Evolutionary conservation across 2,113 vertebrate species (phyloP), one percentile per base, ranked within the genome.

Genomic region (Ictalurus punctatus): DNA sequence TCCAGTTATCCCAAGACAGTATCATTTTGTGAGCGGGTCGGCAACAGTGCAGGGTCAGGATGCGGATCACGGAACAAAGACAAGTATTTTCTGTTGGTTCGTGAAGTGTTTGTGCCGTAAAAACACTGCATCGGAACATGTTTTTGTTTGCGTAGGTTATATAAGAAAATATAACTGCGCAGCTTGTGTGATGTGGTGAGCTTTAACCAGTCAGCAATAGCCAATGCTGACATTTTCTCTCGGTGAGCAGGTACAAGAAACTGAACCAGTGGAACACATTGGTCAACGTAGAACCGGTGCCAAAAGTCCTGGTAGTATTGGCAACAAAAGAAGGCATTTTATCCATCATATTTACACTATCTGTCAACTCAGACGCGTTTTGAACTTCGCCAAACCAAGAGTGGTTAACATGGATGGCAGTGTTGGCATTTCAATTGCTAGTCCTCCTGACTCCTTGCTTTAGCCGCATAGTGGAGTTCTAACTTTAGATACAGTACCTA

Each of bases 1-100:
- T 85, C 48, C 82, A 48, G 87, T 73, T 87, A 89, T 81, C 65
- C 37, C 76, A 52, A 83, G 65, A 85, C 74, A 81, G 14, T 84
- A 21, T 56, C 23, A 37, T 80, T 87, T 67, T 30, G 3, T 30
- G 14, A 80, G 58, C 44, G 37, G 61, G 34, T 82, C 69, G 65
- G 79, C 30, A 44, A 71, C n/a, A 30, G 63, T 13, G 2, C 58
- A 59, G 58, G 27, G 81, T 40, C 10, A 25, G 30, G 21, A 61
- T 40, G 6, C 0, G 81, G 58, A 61, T 59, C 76, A 27, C 44
- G 9, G 23, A 76, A 44, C 34, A 44, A 76, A 76, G 25, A 23
- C 40, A 44, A 79, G 44, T n/a, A 27, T 79, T 79, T 48, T 48
- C n/a, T 52, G 25, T 79, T 79, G 23, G 27, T 79, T 52, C 7